Evolutionary conservation across 2,797 vertebrate genomes (phyloP).

Genomic region (Nannoperca obscura): DNA sequence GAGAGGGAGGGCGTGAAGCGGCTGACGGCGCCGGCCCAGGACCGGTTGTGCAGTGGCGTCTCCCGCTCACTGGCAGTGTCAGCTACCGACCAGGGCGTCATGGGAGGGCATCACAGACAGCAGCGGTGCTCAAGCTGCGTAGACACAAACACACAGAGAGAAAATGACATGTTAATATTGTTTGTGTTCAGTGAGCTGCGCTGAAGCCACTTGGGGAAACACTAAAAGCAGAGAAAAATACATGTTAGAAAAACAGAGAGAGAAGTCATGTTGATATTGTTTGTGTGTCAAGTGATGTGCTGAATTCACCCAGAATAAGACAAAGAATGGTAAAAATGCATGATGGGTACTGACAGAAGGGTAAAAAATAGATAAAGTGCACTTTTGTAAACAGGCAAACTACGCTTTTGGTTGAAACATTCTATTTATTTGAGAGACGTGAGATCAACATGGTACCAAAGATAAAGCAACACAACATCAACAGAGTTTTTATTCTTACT

Average conservation of each 20-base stretch:
- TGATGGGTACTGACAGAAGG: conserved; percentile 37
- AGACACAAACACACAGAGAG: conserved; percentile 42
- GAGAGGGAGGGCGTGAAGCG: conserved; percentile 62
- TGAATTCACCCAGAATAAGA: conserved; percentile 33
- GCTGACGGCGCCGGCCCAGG: conserved; percentile 63
- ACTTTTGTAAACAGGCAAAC: conserved; percentile 34
- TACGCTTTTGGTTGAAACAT: conserved; percentile 14
- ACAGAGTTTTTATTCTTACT: background rate
- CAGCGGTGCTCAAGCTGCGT: conserved; percentile 65
- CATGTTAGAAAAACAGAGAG: conserved; percentile 38
- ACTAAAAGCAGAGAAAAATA: conserved; percentile 46
- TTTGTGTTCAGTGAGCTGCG: conserved; percentile 35
- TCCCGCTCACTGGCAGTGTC: conserved; percentile 82
- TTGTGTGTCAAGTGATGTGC: conserved; percentile 41
- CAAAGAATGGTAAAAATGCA: conserved; percentile 22
- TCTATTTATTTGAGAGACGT: conserved; percentile 33
- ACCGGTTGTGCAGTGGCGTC: conserved; percentile 77
- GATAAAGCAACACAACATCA: conserved; percentile 23
- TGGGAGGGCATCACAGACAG: conserved; percentile 83
- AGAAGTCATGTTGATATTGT: conserved; percentile 49
- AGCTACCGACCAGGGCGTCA: conserved; percentile 82
- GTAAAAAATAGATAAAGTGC: conserved; percentile 25
- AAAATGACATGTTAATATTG: conserved; percentile 55
- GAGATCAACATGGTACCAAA: conserved; percentile 10
- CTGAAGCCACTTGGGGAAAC: conserved; percentile 36